phyloP scores from a whole-genome alignment of 2,888 invertebrate species.

The Oscheius myriophilus region DNA sequence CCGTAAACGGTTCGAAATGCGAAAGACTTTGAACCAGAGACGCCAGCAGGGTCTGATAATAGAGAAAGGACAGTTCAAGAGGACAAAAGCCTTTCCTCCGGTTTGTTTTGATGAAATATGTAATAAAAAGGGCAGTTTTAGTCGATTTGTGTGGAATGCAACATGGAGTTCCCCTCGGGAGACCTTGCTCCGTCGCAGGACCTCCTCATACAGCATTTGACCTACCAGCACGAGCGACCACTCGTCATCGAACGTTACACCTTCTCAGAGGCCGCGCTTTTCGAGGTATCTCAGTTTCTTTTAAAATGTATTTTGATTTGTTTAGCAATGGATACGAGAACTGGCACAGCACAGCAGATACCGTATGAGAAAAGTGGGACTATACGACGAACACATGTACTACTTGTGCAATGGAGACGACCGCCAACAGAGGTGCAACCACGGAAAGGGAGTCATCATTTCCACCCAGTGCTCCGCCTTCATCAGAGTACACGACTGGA shows the following conservation, averaged over 20 bases:
- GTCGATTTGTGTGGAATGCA: slow-evolving; percentile 46
- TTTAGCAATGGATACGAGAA: slow-evolving; percentile 48
- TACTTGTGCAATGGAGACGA: slow-evolving; percentile 47
- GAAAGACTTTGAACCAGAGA: slow-evolving; percentile 14
- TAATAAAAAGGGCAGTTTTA: slow-evolving; percentile 27
- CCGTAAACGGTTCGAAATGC: slow-evolving; percentile 35
- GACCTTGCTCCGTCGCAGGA: slow-evolving; percentile 45
- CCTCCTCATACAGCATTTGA: slow-evolving; percentile 40
- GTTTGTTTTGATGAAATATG: slow-evolving; percentile 26
- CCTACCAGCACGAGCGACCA: slow-evolving; percentile 33
- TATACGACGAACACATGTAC: slow-evolving; percentile 55
- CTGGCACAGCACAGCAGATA: slow-evolving; percentile 33
- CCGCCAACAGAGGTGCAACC: slow-evolving; percentile 33
- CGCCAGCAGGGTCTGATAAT: slow-evolving; percentile 8
- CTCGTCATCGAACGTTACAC: slow-evolving; percentile 44
- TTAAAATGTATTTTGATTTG: not conserved
- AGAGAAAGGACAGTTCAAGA: slow-evolving; percentile 28
- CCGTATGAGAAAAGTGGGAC: slow-evolving; percentile 38
- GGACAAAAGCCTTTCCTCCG: slow-evolving; percentile 49
- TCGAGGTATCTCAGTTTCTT: slow-evolving; percentile 34
- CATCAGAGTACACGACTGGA: slow-evolving; percentile 48
- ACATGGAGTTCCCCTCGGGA: slow-evolving; percentile 29
- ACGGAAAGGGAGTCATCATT: slow-evolving; percentile 20
- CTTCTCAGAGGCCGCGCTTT: slow-evolving; percentile 41
- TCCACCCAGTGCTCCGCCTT: slow-evolving; percentile 49